A percentile compares a stretch with the other conserved stretches of the same genome.
These are phyloP conservation scores for Sycobia sp. DNA, from an alignment of 1,140 invertebrate species.

Conservation along the genomic window DNA sequence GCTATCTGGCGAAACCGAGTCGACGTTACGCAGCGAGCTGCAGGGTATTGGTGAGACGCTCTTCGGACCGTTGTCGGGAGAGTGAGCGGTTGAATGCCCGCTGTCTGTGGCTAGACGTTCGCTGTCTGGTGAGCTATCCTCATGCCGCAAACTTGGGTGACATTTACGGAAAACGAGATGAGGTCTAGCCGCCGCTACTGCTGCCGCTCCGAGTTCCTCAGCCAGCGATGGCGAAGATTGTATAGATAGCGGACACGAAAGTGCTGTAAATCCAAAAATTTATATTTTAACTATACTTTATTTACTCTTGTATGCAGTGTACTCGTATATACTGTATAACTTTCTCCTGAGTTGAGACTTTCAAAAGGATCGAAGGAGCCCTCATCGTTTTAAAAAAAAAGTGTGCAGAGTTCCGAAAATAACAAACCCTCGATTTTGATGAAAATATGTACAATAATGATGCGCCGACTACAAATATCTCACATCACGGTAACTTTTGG, in stretches of 20 bases:
- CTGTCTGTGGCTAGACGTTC: constrained; percentile 83
- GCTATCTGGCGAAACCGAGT: constrained; percentile 54
- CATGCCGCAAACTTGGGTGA: constrained; percentile 68
- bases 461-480: no score
- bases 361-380: no score
- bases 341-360: no score
- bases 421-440: no score
- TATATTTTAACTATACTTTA: no score
- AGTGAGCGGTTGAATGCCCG: constrained; percentile 87
- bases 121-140: constrained; percentile 84
- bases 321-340: no score
- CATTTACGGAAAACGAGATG: constrained; percentile 79
- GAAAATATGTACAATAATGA: no score
- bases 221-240: constrained; percentile 67
- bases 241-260: constrained; percentile 16
- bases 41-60: constrained; percentile 74
- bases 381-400: no score
- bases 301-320: no score
- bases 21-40: constrained; percentile 53
- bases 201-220: constrained; percentile 67
- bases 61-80: constrained; percentile 81
- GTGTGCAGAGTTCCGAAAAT: no score
- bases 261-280: background rate
- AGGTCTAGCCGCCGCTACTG: constrained; percentile 41
- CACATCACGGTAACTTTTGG: no score